A percentile compares a stretch with the other conserved stretches of the same genome.
These are phyloP conservation scores for Drosophila navojoa DNA, from an alignment of 1,140 invertebrate genomes.

Conservation along the genomic window DNA sequence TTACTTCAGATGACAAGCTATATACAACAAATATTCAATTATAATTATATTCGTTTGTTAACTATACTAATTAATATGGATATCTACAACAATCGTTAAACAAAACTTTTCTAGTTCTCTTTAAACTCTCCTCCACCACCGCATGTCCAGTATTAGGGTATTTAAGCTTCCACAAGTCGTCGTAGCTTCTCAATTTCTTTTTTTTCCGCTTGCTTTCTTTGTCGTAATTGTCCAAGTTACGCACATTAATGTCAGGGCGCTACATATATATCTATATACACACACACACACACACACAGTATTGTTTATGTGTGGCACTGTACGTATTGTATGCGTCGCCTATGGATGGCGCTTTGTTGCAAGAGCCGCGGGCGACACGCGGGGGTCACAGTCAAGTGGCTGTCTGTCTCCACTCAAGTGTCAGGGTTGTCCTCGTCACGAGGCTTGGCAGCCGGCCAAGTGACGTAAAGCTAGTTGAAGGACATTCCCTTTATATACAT, in stretches of 20 bases:
- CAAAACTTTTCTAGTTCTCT: too few species aligned
- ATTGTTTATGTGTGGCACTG: slow-evolving; percentile 3
- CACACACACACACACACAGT: too few species aligned
- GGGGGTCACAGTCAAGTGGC: slow-evolving; percentile 72
- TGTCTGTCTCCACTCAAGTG: slow-evolving; percentile 78
- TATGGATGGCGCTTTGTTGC: slow-evolving; percentile 41
- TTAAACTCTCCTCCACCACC: too few species aligned
- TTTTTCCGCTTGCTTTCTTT: slow-evolving; percentile 36
- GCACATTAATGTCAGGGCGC: slow-evolving; percentile 65
- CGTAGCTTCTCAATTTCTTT: too few species aligned
- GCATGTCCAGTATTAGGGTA: neutral
- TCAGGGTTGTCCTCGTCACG: slow-evolving; percentile 58
- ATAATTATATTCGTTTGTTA: too few species aligned
- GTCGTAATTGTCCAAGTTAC: slow-evolving; percentile 73
- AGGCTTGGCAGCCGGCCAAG: slow-evolving; percentile 22
- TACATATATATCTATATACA: neutral
- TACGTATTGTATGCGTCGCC: slow-evolving; percentile 18
- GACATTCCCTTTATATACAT: too few species aligned
- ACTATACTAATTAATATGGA: too few species aligned
- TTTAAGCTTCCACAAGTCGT: neutral
- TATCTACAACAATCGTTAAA: too few species aligned
- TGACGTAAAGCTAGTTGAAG: slow-evolving; percentile 16
- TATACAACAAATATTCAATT: too few species aligned
- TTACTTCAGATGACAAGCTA: too few species aligned
- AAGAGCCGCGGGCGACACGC: slow-evolving; percentile 25